Base-by-base conservation (phyloP, 1,140 invertebrate genomes). In the Lasioglossum albipes region DNA sequence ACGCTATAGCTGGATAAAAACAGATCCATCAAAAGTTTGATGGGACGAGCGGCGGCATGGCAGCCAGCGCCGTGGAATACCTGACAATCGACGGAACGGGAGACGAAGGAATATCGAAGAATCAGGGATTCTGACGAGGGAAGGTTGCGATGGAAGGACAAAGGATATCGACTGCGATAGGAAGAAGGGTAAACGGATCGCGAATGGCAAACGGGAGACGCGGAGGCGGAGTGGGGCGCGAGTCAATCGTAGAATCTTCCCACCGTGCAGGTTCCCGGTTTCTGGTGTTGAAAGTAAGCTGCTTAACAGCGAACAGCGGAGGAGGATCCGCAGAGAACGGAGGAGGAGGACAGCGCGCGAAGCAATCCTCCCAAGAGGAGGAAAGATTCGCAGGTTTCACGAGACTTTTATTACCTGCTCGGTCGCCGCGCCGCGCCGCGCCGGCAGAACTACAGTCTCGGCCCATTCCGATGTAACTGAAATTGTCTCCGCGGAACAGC, bases 1-100 rank as follows among this genome's bases (percentile, higher is more conserved):
- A 87, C 78, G 75, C 61, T 42, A 45, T 59, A 41, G 54, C 27
- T 12, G 80, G 61, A 84, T 82, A 87, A 86, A 89, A 87, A 87
- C 57, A 66, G 49, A 81, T 83, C 81, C 74, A 74, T 87, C 79
- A 84, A 84, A 89, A 89, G 84, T 86, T 89, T 84, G 66, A 52
- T 45, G 66, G 81, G 78, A 83, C 81, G 82, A 88, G 76, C 76
- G 68, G 73, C 49, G 75, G 66, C 66, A 68, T 22, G 67, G 67
- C 31, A 36, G 54, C n/a, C 64, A 65, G 12, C 64, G 31, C 59
- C 64, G 16, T 31, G 66, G 16, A 69, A 69, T 20, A 75, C 75
- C 41, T 61, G 71, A 61, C 49, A 5, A 59, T 68, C 49, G 45
- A 45, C 36, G 49, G 45, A 45, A 20, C 7, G 27, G 54, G 7